Percentiles rank a stretch among this genome's conserved stretches.
Conservation (phyloP, 2,888 invertebrate species). For the Spicauda simplicius region DNA sequence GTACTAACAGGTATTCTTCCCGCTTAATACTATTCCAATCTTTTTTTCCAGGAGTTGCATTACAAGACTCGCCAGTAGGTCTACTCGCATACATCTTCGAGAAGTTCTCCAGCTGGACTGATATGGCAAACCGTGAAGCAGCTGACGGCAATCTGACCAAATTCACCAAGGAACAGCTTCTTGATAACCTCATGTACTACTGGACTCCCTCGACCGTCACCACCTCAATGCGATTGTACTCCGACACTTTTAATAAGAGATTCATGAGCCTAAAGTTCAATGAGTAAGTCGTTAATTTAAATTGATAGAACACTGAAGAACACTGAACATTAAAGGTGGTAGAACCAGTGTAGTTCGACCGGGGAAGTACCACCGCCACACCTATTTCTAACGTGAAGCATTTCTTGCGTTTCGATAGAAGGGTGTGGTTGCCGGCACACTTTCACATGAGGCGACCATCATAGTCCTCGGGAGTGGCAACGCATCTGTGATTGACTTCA, state of each 20-base stretch:
- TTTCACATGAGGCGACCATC: too few species aligned
- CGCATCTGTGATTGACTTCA: too few species aligned
- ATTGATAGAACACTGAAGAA: too few species aligned
- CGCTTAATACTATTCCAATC: too few species aligned
- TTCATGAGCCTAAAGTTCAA: conserved; percentile 59
- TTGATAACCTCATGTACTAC: conserved; percentile 82
- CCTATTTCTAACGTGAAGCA: too few species aligned
- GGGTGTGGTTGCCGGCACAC: too few species aligned
- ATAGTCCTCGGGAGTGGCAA: too few species aligned
- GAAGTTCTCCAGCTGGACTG: conserved; percentile 92
- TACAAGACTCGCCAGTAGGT: conserved; percentile 90
- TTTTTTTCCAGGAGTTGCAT: conserved; percentile 41
- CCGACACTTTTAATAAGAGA: conserved; percentile 83
- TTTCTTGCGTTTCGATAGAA: too few species aligned
- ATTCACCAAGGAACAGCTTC: conserved; percentile 87
- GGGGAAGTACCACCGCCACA: too few species aligned
- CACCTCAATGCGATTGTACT: conserved; percentile 90
- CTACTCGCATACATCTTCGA: conserved; percentile 93
- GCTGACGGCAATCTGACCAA: conserved; percentile 88
- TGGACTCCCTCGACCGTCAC: conserved; percentile 91
- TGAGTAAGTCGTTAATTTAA: conserved; percentile 64
- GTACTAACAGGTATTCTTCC: too few species aligned
- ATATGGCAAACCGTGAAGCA: conserved; percentile 63
- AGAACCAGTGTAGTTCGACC: too few species aligned
- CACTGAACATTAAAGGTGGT: too few species aligned